Conservation (phyloP, 2,888 invertebrate genomes). For the Netelia melanura region DNA sequence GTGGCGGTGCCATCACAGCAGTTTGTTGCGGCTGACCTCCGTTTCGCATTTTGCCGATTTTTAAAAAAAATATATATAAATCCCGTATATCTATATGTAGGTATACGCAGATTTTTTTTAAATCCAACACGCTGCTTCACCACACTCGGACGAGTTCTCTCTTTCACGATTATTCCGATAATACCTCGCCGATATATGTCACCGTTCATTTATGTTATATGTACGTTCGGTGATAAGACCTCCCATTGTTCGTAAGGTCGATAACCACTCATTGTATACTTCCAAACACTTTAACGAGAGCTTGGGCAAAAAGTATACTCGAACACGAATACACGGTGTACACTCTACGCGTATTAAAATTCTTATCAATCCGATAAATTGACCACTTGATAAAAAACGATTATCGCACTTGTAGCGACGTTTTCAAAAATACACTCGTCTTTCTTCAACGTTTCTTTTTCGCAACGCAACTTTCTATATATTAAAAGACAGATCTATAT, state of each 20-base stretch:
- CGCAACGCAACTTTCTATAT: no score
- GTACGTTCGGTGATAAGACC: neutral
- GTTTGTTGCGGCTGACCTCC: slow-evolving; percentile 83
- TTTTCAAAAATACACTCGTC: neutral
- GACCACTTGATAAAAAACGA: neutral
- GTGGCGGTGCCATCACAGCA: slow-evolving; percentile 83
- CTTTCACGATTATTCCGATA: slow-evolving; percentile 6
- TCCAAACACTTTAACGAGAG: neutral
- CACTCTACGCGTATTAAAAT: neutral
- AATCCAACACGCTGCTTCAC: neutral
- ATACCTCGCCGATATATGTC: neutral
- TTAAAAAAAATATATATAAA: neutral
- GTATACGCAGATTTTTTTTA: slow-evolving; percentile 2
- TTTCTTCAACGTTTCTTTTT: neutral
- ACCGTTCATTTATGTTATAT: slow-evolving; percentile 8
- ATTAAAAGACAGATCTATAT: no score
- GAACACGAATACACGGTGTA: slow-evolving; percentile 16
- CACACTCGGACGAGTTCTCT: neutral
- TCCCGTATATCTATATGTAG: neutral
- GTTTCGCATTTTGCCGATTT: slow-evolving; percentile 79
- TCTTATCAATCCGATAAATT: neutral
- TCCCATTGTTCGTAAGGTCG: slow-evolving; percentile 16
- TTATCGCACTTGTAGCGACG: neutral
- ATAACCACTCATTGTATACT: slow-evolving; percentile 6
- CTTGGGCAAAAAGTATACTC: neutral